Base-by-base conservation (phyloP, 2,797 vertebrate species). In the Euthynnus affinis region DNA sequence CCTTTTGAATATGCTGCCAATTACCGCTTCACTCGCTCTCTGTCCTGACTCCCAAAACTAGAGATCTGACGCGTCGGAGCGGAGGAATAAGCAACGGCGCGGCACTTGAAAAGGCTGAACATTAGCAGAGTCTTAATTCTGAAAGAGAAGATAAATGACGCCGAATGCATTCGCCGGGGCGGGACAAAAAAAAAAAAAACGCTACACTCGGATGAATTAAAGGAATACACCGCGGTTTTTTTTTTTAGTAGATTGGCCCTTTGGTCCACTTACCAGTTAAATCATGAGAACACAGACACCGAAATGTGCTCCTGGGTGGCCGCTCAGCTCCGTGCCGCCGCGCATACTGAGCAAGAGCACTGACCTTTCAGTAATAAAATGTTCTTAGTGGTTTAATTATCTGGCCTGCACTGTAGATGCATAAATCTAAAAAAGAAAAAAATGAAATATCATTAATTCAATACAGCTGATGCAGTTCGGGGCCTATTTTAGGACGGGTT, bases 1-100 rank as follows among this genome's bases (percentile, higher is more conserved):
- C 83, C 86, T 92, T 90, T 90, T 86, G 82, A 90, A 81, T 81
- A 27, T 29, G 76, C 78, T 90, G 87, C 90, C 93, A 91, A 88
- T 90, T 88, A 88, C 69, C 0, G 53, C 83, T 60, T 77, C 78
- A 9, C 74, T 78, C 82, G 25, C 44, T 76, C 60, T 74, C 85
- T 52, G 85, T 87, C 86, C 87, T 15, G 79, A 84, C 84, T 90
- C 84, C 80, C n/a, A n/a, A 79, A 81, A 79, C 80, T 32, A 4
- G 56, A 88, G 84, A 88, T 90, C 87, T 80, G 17, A 86, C 57
- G 37, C 5, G 70, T 77, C 78, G 18, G 71, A 61, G 83, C 59
- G 18, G 6, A 49, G 69, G 40, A 70, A 71, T 71, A 29, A 87
- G 84, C 73, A 63, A 62, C 77, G 12, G 75, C 76, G 2, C 18